Evolutionary conservation across 2,888 invertebrate species (phyloP).

Genomic region (Cataglyphis altisquamis): DNA sequence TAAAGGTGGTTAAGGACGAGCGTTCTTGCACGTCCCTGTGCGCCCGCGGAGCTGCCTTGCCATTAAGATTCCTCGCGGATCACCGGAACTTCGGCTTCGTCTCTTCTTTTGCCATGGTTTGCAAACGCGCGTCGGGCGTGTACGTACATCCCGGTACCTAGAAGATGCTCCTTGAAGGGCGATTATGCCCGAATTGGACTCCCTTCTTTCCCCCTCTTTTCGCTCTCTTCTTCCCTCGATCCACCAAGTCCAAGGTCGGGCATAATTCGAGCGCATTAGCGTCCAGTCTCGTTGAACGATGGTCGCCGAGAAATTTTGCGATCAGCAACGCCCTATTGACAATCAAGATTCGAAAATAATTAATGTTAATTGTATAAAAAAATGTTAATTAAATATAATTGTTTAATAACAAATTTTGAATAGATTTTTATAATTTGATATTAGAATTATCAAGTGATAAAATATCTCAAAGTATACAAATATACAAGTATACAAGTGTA

Average conservation of each 20-base stretch:
- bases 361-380: background rate
- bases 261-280: conserved; percentile 73
- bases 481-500: background rate
- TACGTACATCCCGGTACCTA: conserved; percentile 58
- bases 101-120: conserved; percentile 57
- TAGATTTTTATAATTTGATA: background rate
- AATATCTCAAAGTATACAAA: background rate
- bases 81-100: conserved; percentile 70
- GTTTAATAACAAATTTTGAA: background rate
- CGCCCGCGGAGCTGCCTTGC: conserved; percentile 61
- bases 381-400: background rate
- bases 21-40: conserved; percentile 73
- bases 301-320: conserved; percentile 14
- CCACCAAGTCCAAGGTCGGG: conserved; percentile 70
- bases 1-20: conserved; percentile 77
- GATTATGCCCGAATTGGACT: conserved; percentile 73
- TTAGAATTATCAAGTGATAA: background rate
- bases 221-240: conserved; percentile 46
- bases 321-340: conserved; percentile 5
- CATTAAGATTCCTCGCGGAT: conserved; percentile 75
- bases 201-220: background rate
- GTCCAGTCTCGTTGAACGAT: conserved; percentile 59
- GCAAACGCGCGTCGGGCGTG: conserved; percentile 53
- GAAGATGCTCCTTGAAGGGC: conserved; percentile 69
- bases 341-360: background rate